Evolutionary conservation across 2,888 invertebrate species (phyloP), one percentile per base, ranked within the genome.

Genomic region (Drosophila ezoana): DNA sequence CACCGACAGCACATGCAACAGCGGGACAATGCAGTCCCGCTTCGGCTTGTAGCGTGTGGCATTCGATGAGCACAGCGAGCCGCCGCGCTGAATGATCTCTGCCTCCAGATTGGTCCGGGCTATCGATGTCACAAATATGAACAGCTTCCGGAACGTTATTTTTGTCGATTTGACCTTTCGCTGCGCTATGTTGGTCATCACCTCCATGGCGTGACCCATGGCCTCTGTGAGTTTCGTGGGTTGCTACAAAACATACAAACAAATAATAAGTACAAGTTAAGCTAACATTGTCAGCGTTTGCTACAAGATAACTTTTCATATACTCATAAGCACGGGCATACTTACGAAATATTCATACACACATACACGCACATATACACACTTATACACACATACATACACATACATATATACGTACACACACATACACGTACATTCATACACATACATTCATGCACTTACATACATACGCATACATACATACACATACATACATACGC

Each of bases 51-150:
- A 94, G 3, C 95, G 93, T 23, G 95, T 94, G 83, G 95, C 93
- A 77, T 93, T 93, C 32, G 93, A 91, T 1, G 93, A 90, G 76
- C 93, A 93, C 11, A 97, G 93, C n/a, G 95, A 94, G 10, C 97
- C 97, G n/a, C 97, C 97, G 45, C 97, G 94, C 92, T 97, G 97
- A 69, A 97, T 95, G 47, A 98, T 94, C 93, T 98, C 98, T 64
- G 98, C 95, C 93, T 98, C 98, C 65, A 98, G 94, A 93, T 98
- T 98, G 52, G 97, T 98, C 81, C 98, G 95, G 51, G 96, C 97
- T 70, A 97, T 95, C 0, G 97, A 97, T 67, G 96, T 96, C 68
- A 97, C 97, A 93, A 98, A 98, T 57, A 98, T 94, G 91, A 98
- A 96, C 73, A 98, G 94, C 89, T 95, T 95, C 87, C 96, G 95